These are phyloP conservation scores for Leucania comma DNA, from an alignment of 2,888 invertebrate genomes.

Conservation along the genomic window DNA sequence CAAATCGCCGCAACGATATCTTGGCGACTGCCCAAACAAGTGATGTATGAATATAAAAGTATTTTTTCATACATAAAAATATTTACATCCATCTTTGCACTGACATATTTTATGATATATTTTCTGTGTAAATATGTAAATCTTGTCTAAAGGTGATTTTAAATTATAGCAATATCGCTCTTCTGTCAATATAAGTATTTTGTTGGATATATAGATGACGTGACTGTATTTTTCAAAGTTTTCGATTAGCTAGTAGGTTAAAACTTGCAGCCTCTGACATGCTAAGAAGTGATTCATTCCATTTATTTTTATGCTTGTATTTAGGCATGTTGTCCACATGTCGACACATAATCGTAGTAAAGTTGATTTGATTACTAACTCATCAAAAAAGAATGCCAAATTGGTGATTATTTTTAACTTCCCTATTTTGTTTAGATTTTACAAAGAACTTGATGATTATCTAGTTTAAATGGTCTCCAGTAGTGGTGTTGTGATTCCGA, in stretches of 20 bases:
- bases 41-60: conserved; percentile 66
- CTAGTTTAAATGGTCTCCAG: conserved; percentile 5
- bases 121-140: conserved; percentile 84
- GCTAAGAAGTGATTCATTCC: conserved; percentile 59
- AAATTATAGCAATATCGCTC: conserved; percentile 55
- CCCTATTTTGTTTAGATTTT: conserved; percentile 27
- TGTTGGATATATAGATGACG: conserved; percentile 37
- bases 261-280: conserved; percentile 40
- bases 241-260: conserved; percentile 47
- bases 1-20: conserved; percentile 53
- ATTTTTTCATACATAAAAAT: conserved; percentile 72
- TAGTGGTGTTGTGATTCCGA: conserved; percentile 38
- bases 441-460: neutral
- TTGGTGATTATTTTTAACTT: conserved; percentile 23
- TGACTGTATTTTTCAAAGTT: conserved; percentile 56
- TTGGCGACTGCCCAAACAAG: conserved; percentile 62
- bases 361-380: conserved; percentile 6
- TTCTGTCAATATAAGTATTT: conserved; percentile 52
- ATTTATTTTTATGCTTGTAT: conserved; percentile 52
- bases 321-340: conserved; percentile 18
- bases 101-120: conserved; percentile 77
- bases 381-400: conserved; percentile 15
- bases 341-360: conserved; percentile 18
- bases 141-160: conserved; percentile 79
- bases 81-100: conserved; percentile 70